phyloP scores from a whole-genome alignment of 2,888 invertebrate genomes.

The Aphelenchoides bicaudatus region DNA sequence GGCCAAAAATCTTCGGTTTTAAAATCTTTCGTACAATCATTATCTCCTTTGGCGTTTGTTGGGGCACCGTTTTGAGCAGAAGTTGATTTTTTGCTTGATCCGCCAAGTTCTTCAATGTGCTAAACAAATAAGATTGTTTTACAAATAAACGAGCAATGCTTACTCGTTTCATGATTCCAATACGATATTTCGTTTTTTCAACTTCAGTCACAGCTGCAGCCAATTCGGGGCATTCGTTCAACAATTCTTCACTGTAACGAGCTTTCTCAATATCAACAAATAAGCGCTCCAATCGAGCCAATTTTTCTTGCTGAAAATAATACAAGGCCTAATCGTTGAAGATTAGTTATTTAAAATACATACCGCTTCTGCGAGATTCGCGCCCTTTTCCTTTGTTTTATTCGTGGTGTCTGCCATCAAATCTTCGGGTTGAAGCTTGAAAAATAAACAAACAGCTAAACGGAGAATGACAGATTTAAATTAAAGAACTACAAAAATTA shows the following conservation, averaged over 20 bases:
- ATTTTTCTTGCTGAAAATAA: background rate
- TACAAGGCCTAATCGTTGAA: background rate
- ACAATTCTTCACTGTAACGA: conserved; percentile 4
- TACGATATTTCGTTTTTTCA: conserved; percentile 49
- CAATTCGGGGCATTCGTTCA: background rate
- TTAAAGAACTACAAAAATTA: too few species aligned
- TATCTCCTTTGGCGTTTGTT: too few species aligned
- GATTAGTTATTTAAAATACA: background rate
- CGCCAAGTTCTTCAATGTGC: conserved; percentile 16
- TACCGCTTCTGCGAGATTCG: conserved; percentile 10
- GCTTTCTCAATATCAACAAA: background rate
- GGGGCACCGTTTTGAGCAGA: too few species aligned
- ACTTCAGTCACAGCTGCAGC: background rate
- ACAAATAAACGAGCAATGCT: conserved; percentile 2
- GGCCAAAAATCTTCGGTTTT: too few species aligned
- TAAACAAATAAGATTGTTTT: conserved; percentile 5
- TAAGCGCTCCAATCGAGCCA: background rate
- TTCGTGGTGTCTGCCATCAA: too few species aligned
- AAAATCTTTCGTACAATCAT: too few species aligned
- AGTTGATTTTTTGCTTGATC: background rate
- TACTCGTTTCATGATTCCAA: conserved; percentile 46
- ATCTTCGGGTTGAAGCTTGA: too few species aligned
- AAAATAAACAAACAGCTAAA: too few species aligned
- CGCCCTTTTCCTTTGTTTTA: too few species aligned
- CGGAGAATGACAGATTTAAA: too few species aligned